Conservation (phyloP, 2,888 invertebrate species). For the Pyrgus malvae region DNA sequence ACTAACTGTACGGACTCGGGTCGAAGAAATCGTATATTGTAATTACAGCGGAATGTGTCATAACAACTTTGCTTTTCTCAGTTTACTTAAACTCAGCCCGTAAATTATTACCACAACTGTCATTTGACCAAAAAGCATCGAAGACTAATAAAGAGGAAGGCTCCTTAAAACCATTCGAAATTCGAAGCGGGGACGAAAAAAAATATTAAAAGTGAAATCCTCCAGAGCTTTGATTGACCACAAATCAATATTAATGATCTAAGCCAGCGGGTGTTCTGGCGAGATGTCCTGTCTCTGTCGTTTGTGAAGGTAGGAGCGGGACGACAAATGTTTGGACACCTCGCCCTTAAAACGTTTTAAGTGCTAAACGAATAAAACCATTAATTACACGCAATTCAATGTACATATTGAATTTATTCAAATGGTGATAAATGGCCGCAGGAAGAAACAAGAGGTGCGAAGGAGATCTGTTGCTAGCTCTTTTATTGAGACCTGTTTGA, state of each 20-base stretch:
- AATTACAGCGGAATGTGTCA: constrained; percentile 27
- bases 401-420: constrained; percentile 83
- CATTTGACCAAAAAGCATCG: constrained; percentile 39
- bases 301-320: constrained; percentile 44
- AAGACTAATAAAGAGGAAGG: constrained; percentile 48
- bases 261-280: constrained; percentile 73
- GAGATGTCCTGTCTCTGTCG: constrained; percentile 49
- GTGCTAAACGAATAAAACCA: constrained; percentile 82
- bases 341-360: constrained; percentile 79
- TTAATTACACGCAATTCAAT: constrained; percentile 81
- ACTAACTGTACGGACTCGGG: no score
- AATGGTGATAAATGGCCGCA: constrained; percentile 77
- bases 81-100: constrained; percentile 26
- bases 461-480: constrained; percentile 44
- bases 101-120: constrained; percentile 35
- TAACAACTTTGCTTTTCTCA: constrained; percentile 25
- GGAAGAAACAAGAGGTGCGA: constrained; percentile 72
- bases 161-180: constrained; percentile 50
- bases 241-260: constrained; percentile 83
- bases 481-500: constrained; percentile 40
- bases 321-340: constrained; percentile 73
- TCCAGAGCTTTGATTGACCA: constrained; percentile 80
- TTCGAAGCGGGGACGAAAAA: constrained; percentile 58
- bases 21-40: constrained; percentile 27
- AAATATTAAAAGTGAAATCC: constrained; percentile 79